Evolutionary conservation across 2,113 vertebrate species (phyloP).

Genomic region (Pomatostomus ruficeps): DNA sequence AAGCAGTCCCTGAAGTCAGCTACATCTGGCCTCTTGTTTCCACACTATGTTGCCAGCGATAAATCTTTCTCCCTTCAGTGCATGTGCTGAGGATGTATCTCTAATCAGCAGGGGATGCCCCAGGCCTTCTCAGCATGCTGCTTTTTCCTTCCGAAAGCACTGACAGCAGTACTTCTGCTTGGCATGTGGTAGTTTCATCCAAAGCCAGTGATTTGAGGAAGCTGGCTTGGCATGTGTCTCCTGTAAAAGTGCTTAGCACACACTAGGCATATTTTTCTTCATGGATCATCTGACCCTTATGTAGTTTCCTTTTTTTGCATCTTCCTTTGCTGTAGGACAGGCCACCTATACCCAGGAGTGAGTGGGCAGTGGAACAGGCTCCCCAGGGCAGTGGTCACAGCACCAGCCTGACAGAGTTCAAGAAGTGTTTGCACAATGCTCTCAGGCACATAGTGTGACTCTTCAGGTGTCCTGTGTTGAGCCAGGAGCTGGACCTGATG

Average conservation of each 20-base stretch:
- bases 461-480: no score
- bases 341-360: no score
- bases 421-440: background rate
- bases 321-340: background rate
- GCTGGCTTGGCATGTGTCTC: background rate
- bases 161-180: background rate
- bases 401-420: background rate
- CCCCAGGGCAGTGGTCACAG: background rate
- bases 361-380: accelerated
- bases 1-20: background rate
- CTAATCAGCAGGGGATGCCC: background rate
- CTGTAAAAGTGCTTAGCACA: background rate
- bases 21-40: background rate
- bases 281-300: accelerated
- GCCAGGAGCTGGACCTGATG: background rate
- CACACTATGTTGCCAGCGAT: background rate
- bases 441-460: background rate
- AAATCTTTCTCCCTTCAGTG: background rate
- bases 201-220: background rate
- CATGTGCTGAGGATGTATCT: background rate
- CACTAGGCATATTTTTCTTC: background rate
- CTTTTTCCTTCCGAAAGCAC: background rate
- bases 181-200: background rate
- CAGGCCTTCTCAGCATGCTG: background rate
- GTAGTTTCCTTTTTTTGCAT: background rate